A percentile compares a stretch with the other conserved stretches of the same genome.
These are phyloP conservation scores for Aphelenchoides besseyi DNA, from an alignment of 1,140 invertebrate genomes.

Conservation along the genomic window DNA sequence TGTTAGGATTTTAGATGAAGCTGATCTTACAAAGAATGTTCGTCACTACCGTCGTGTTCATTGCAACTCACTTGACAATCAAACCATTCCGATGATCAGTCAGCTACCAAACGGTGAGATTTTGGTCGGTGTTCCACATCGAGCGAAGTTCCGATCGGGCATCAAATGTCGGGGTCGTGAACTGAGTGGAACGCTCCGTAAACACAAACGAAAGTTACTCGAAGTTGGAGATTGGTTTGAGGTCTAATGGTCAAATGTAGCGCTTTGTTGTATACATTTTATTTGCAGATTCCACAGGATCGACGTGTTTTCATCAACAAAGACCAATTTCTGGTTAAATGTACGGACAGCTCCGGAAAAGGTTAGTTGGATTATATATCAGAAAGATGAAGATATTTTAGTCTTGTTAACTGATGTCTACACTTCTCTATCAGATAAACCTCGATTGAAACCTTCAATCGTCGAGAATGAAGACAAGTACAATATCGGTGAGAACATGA, in stretches of 20 bases:
- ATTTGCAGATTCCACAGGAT: slow-evolving; percentile 23
- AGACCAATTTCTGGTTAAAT: slow-evolving; percentile 32
- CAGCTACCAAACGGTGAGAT: slow-evolving; percentile 29
- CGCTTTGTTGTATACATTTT: slow-evolving; percentile 14
- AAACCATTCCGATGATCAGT: slow-evolving; percentile 7
- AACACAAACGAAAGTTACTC: slow-evolving; percentile 18
- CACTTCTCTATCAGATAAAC: slow-evolving; percentile 26
- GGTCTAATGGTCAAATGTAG: slow-evolving; percentile 1
- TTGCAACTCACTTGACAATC: slow-evolving; percentile 16
- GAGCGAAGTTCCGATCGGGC: slow-evolving; percentile 4
- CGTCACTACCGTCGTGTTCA: slow-evolving; percentile 23
- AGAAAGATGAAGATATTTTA: background rate
- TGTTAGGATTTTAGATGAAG: slow-evolving; percentile 23
- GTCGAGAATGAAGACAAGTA: slow-evolving; percentile 19
- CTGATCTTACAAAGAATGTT: slow-evolving; percentile 16
- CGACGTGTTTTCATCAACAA: slow-evolving; percentile 33
- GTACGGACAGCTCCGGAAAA: slow-evolving; percentile 17
- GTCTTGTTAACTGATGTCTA: slow-evolving; percentile 38
- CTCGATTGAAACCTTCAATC: slow-evolving; percentile 26
- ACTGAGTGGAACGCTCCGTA: slow-evolving; percentile 22
- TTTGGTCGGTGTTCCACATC: slow-evolving; percentile 25
- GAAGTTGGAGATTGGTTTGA: slow-evolving; percentile 21
- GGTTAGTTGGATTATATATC: slow-evolving; percentile 18
- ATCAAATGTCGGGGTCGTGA: slow-evolving; percentile 16
- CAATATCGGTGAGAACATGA: slow-evolving; percentile 37